Conservation (phyloP, 2,888 invertebrate genomes). For the Branchellion lobata region DNA sequence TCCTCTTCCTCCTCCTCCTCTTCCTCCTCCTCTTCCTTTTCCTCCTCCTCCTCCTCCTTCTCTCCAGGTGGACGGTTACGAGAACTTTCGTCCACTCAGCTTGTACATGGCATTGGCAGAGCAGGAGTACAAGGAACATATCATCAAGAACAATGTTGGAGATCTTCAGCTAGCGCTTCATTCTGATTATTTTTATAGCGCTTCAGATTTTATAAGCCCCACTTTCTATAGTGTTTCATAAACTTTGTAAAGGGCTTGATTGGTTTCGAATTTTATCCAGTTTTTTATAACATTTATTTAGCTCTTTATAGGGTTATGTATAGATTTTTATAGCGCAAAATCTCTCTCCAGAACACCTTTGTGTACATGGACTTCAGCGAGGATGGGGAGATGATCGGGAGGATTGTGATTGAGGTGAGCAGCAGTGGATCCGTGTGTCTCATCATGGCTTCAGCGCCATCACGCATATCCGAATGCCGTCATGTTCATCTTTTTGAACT, state of each 20-base stretch:
- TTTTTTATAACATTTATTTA: too few relatives aligned
- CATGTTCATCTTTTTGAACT: too few relatives aligned
- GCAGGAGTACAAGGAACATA: constrained; percentile 57
- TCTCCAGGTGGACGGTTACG: constrained; percentile 49
- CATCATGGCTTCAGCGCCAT: too few relatives aligned
- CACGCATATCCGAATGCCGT: too few relatives aligned
- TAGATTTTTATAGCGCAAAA: neutral
- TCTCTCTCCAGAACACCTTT: constrained; percentile 49
- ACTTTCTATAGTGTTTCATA: neutral
- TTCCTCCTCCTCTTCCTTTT: too few relatives aligned
- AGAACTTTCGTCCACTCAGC: constrained; percentile 59
- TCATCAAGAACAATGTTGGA: constrained; percentile 57
- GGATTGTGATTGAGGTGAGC: constrained; percentile 61
- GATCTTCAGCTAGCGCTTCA: too few relatives aligned
- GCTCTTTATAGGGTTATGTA: too few relatives aligned
- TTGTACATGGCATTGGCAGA: constrained; percentile 59
- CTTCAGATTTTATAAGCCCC: neutral
- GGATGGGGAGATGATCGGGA: constrained; percentile 56
- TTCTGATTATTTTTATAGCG: too few relatives aligned
- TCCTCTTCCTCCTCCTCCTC: neutral
- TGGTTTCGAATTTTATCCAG: neutral
- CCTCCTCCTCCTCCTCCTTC: neutral
- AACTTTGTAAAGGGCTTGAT: neutral
- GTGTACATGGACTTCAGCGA: constrained; percentile 59
- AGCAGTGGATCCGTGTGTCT: too few relatives aligned